These are phyloP conservation scores for Podotricha telesiphe DNA, from an alignment of 2,888 invertebrate species.

Conservation along the genomic window DNA sequence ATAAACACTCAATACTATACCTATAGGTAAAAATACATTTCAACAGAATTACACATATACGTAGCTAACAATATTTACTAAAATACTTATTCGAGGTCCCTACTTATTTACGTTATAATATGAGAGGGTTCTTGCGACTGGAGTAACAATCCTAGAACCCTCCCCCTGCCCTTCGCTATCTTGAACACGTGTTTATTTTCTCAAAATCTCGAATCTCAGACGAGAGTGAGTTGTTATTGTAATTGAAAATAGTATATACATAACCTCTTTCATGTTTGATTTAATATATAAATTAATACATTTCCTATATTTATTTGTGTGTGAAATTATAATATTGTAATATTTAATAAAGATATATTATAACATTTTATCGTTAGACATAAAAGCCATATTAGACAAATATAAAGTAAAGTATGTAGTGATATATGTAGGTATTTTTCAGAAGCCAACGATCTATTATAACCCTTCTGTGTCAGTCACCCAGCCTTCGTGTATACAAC, in stretches of 20 bases:
- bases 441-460: slow-evolving; percentile 62
- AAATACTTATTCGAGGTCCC: neutral
- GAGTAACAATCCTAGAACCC: slow-evolving; percentile 35
- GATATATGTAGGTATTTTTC: slow-evolving; percentile 22
- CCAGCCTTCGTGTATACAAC: slow-evolving; percentile 48
- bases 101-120: slow-evolving; percentile 15
- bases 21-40: neutral
- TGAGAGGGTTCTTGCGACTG: slow-evolving; percentile 7
- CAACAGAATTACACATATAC: neutral
- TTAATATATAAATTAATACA: too few species aligned
- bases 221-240: slow-evolving; percentile 7
- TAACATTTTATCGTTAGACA: too few species aligned
- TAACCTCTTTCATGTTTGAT: too few species aligned
- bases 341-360: too few species aligned
- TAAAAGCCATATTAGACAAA: neutral
- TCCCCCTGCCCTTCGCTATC: slow-evolving; percentile 30
- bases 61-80: slow-evolving; percentile 1
- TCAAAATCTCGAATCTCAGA: slow-evolving; percentile 33
- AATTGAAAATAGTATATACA: slow-evolving; percentile 20
- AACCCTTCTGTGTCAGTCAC: slow-evolving; percentile 58
- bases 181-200: slow-evolving; percentile 32
- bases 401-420: neutral
- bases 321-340: too few species aligned
- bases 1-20: too few species aligned
- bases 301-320: too few species aligned